Evolutionary conservation across 2,113 vertebrate genomes (phyloP), one percentile per base, ranked within the genome.

Genomic region (Amazona guildingii): DNA sequence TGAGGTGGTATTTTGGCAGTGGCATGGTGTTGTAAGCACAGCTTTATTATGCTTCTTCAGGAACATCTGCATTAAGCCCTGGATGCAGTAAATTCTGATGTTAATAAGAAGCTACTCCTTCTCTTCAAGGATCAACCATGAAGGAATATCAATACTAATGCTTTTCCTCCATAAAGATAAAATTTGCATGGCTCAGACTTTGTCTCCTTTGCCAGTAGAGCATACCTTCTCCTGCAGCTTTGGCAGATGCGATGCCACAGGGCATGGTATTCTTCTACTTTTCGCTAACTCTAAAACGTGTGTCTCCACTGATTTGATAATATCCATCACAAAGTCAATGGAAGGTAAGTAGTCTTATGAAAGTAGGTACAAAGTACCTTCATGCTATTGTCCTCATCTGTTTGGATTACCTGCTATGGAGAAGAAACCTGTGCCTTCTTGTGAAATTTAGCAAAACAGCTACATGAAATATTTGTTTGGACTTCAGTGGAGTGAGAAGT

Each of bases 121-220:
- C 14, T n/a, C 61, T 90, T 85, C 67, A 66, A 73, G 49, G 23
- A 39, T 35, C 90, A 81, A 28, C 11, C 28, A 49, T 17, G 43
- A 59, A 82, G 25, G 17, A 75, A 19, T 66, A 28, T 27, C 81
- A 44, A n/a, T 43, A 72, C 4, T 7, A 49, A 19, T 54, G 64
- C 37, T 10, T 94, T 52, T 23, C 21, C 15, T 74, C 37, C 24
- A 20, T 44, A 17, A 75, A 6, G 21, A 14, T 49, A 78, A 41
- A 17, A 20, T 75, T 54, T 1, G 0, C 7, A 2, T 33, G 23
- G 28, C 7, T 74, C 27, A 51, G 46, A 63, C 7, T 43, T 86
- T 62, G 37, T 20, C 18, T 73, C 19, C 31, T 55, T 57, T 48
- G 37, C 7, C 35, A 46, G 31, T 2, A 54, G 16, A 73, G 44